Evolutionary conservation across 1,140 invertebrate genomes (phyloP), one percentile per base, ranked within the genome.

Genomic region (Stegodyphus dumicola): DNA sequence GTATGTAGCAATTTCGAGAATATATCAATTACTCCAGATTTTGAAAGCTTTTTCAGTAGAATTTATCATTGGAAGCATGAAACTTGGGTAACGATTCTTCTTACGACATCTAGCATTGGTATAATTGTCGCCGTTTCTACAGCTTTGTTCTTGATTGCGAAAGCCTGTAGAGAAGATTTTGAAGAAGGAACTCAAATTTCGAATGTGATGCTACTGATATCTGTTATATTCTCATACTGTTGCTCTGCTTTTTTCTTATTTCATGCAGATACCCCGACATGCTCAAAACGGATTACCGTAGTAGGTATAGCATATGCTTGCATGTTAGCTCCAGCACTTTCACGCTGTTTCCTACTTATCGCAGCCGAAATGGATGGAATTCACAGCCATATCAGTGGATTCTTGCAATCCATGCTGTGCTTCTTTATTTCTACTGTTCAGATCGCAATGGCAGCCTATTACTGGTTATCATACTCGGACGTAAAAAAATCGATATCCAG

Each of bases 311-410:
- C 92, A 0, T 93, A 92, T 71, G 91, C 92, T 5, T 77, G 93
- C 0, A 89, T 92, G 2, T 93, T 93, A 86, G 93, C 92, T 3
- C 90, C 92, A 0, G 91, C 94, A 89, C 88, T 94, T 7, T 90
- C 93, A 3, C 91, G 93, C 66, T 90, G 92, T 9, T 90, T 93
- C 66, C 92, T 93, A 81, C 88, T 94, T 2, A 91, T 92, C 6
- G 92, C 92, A 52, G 92, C 93, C 18, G 92, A 92, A 33, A 91
- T 90, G 6, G 92, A 92, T 2, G 91, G 92, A 0, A 91, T 93
- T 69, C 92, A 92, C n/a, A 92, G 91, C 18, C 93, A 94, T 88
- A 91, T 94, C 5, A 94, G 93, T 73, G 92, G 93, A 6, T 91
- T 93, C 56, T 89, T 94, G 6, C 93, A 93, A 80, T 89, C 91